Conservation (phyloP, 2,113 vertebrate species). For the Caretta caretta region DNA sequence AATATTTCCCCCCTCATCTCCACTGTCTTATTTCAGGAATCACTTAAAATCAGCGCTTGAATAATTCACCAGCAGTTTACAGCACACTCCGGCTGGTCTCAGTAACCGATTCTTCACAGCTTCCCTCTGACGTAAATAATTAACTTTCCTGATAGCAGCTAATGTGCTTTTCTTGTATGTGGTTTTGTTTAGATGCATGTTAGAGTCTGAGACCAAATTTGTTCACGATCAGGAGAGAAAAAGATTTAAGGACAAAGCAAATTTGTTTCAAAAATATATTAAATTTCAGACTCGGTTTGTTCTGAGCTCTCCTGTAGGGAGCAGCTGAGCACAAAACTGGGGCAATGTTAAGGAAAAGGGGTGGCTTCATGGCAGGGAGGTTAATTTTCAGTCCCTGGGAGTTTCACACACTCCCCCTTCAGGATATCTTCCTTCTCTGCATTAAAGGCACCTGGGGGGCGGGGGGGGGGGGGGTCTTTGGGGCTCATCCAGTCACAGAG, state of each 20-base stretch:
- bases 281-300: neutral
- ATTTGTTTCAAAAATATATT: neutral
- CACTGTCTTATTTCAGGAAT: slow-evolving; percentile 35
- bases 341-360: neutral
- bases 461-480: neutral
- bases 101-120: slow-evolving; percentile 11
- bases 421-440: neutral
- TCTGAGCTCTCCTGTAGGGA: neutral
- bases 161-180: slow-evolving; percentile 5
- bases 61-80: slow-evolving; percentile 53
- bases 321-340: neutral
- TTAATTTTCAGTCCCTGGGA: neutral
- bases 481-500: neutral
- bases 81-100: neutral
- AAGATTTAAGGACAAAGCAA: slow-evolving; percentile 26
- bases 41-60: slow-evolving; percentile 48
- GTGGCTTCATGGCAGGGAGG: neutral
- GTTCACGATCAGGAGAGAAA: neutral
- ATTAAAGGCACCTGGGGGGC: neutral
- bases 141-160: slow-evolving; percentile 42
- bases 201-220: neutral
- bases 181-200: neutral
- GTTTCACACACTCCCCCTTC: neutral
- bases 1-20: neutral
- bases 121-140: slow-evolving; percentile 63